Conservation (phyloP, 2,888 invertebrate genomes). For the Sialis lutaria region DNA sequence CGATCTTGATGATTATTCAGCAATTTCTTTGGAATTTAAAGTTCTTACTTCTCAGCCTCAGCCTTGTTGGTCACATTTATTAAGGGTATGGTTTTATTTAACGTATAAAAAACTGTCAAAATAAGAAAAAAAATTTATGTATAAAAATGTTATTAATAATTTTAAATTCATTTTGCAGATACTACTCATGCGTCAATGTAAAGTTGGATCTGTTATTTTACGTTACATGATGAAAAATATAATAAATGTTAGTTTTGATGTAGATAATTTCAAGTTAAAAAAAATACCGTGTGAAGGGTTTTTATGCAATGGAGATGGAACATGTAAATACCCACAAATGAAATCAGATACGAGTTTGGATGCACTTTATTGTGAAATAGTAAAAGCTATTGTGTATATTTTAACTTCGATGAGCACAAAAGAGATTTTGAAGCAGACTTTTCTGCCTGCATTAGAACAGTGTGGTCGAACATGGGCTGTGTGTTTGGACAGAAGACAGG, state of each 20-base stretch:
- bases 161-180: slow-evolving; percentile 28
- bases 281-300: slow-evolving; percentile 42
- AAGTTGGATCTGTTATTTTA: slow-evolving; percentile 38
- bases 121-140: not conserved
- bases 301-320: slow-evolving; percentile 49
- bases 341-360: slow-evolving; percentile 11
- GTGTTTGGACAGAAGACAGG: slow-evolving; percentile 59
- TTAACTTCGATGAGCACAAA: slow-evolving; percentile 44
- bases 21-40: slow-evolving; percentile 49
- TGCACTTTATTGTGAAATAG: slow-evolving; percentile 32
- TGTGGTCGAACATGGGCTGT: slow-evolving; percentile 45
- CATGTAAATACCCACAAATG: slow-evolving; percentile 18
- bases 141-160: too few species aligned
- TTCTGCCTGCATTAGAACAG: slow-evolving; percentile 43
- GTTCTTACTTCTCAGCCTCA: slow-evolving; percentile 62
- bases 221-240: slow-evolving; percentile 33
- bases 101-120: not conserved
- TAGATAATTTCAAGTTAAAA: slow-evolving; percentile 18
- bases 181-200: slow-evolving; percentile 51
- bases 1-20: slow-evolving; percentile 38
- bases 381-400: slow-evolving; percentile 44
- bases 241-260: slow-evolving; percentile 20
- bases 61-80: slow-evolving; percentile 55
- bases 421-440: slow-evolving; percentile 40
- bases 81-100: slow-evolving; percentile 36